Base-by-base conservation (phyloP, 2,888 invertebrate genomes). In the Mamestra brassicae region DNA sequence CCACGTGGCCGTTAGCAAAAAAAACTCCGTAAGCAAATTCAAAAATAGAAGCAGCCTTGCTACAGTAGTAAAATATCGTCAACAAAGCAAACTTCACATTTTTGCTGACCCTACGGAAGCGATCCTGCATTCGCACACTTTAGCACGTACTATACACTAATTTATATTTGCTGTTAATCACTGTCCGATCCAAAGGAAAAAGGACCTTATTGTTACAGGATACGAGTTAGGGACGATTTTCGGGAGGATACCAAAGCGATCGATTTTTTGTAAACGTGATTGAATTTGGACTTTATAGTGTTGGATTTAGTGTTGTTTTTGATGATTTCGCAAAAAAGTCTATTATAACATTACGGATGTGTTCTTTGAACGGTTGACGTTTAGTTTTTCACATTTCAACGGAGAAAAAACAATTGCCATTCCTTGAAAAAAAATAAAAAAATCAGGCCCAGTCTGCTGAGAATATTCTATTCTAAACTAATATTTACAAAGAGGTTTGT, bases 31-130 rank as follows among this genome's bases (percentile, higher is more conserved):
- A 58, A 75, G 75, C 81, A 66, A 74, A 81, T 52, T 80, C 52
- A 58, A 74, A 73, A 36, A 60, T 4, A 52, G 17, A n/a, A 62
- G 26, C 5, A 45, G 60, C 63, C 15, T 11, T 42, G 4, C 6
- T 52, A 10, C 50, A 50, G 47, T 55, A 47, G 57, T 50, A 64
- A 68, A 79, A 75, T 68, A 52, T 55, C 8, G 38, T 42, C 38
- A 60, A 81, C 58, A 50, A 54, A 61, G n/a, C 85, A 50, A 81
- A 70, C 55, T 81, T 61, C 36, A 72, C 36, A 64, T 58, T 81
- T 17, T 61, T 61, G 81, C 85, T 82, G 85, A 85, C 69, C 2
- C 60, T 38, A 52, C 82, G 85, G 81, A 82, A 85, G 81, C 34
- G n/a, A 85, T 60, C 74, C 66, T 11, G 4, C 47, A 61, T 26